phyloP scores from a whole-genome alignment of 2,888 invertebrate species.

The Chaitophorus viminalis region DNA sequence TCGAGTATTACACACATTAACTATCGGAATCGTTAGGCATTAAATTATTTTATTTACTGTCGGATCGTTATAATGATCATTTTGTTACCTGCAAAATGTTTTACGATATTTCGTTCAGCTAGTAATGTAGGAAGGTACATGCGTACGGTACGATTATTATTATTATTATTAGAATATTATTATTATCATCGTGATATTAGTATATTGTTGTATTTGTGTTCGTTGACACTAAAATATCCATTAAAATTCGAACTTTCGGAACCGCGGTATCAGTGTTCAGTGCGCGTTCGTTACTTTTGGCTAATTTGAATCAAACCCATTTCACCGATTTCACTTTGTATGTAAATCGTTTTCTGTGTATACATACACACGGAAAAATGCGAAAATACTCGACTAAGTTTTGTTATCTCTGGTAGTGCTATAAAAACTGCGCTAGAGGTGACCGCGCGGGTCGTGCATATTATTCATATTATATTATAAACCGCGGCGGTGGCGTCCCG shows the following conservation, averaged over 20 bases:
- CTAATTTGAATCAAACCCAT: background rate
- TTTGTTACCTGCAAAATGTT: background rate
- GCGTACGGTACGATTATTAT: too few relatives aligned
- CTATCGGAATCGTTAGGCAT: too few relatives aligned
- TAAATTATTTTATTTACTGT: background rate
- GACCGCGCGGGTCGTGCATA: background rate
- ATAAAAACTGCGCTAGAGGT: background rate
- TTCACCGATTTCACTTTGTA: slow-evolving; percentile 12
- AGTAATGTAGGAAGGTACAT: too few relatives aligned
- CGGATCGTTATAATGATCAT: background rate
- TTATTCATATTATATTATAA: too few relatives aligned
- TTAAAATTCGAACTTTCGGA: background rate
- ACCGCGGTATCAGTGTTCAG: background rate
- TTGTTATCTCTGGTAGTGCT: background rate
- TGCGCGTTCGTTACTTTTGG: background rate
- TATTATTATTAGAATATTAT: background rate
- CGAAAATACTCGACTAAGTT: background rate
- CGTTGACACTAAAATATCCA: background rate
- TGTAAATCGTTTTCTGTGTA: background rate
- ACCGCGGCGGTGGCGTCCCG: background rate
- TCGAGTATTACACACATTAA: too few relatives aligned
- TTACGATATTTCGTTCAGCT: too few relatives aligned
- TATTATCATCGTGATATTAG: background rate
- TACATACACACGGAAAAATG: background rate
- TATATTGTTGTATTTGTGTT: background rate